A percentile compares a stretch with the other conserved stretches of the same genome.
phyloP scores from a whole-genome alignment of 2,113 vertebrate species.

The Empidonax traillii region DNA sequence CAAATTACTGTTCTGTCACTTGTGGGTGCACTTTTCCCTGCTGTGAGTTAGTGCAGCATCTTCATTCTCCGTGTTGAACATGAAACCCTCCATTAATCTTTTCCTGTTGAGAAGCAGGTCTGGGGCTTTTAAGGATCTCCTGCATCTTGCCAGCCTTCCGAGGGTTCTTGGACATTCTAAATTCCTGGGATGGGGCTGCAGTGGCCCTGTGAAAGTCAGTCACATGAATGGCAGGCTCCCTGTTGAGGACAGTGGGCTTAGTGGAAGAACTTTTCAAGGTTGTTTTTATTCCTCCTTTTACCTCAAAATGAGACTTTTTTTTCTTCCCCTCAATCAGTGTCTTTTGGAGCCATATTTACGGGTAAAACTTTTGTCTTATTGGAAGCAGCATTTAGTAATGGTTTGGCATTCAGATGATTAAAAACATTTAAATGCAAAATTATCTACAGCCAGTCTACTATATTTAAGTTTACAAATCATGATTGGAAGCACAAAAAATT shows the following conservation, averaged over 20 bases:
- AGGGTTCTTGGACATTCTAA: background rate
- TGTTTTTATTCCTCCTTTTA: background rate
- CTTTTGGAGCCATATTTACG: background rate
- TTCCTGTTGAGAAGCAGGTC: background rate
- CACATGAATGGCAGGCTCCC: background rate
- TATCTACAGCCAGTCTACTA: background rate
- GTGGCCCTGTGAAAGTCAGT: background rate
- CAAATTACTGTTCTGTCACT: background rate
- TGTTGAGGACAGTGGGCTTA: background rate
- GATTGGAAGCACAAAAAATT: background rate
- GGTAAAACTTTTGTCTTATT: background rate
- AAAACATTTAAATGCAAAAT: background rate
- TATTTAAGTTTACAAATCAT: background rate
- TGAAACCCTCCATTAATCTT: background rate
- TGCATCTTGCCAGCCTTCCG: background rate
- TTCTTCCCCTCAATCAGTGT: background rate
- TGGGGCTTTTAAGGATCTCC: background rate
- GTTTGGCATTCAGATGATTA: background rate
- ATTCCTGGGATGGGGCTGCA: background rate
- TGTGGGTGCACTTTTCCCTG: background rate
- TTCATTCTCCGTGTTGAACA: background rate
- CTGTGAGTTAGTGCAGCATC: background rate
- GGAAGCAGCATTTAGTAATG: background rate
- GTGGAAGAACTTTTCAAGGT: background rate
- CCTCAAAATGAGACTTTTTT: background rate